Percentiles rank a stretch among this genome's conserved stretches.
Conservation (phyloP, 30 jellyfish, hydroid and myxozoan species). For the Pseudorhiza aurosa region DNA sequence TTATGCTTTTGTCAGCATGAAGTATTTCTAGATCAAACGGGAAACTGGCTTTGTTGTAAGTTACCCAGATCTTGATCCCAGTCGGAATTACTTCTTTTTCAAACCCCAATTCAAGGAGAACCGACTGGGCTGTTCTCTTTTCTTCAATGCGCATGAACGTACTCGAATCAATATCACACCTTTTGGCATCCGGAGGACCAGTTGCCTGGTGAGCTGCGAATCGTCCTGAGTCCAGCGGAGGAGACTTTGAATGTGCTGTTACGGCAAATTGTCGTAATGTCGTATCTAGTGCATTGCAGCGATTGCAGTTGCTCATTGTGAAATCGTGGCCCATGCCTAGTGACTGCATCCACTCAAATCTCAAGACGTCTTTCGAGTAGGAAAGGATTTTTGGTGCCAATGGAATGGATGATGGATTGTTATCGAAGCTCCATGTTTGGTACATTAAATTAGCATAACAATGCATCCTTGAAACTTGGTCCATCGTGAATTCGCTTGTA, state of each 20-base stretch:
- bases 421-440: slow-evolving; percentile 58
- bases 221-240: neutral
- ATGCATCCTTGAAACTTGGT: slow-evolving; percentile 96
- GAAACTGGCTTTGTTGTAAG: slow-evolving; percentile 25
- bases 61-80: slow-evolving; percentile 85
- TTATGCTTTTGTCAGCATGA: slow-evolving; percentile 77
- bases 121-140: neutral
- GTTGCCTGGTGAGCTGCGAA: slow-evolving; percentile 58
- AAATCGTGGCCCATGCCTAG: slow-evolving; percentile 63
- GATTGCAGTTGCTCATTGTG: slow-evolving; percentile 45
- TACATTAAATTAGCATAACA: slow-evolving; percentile 77
- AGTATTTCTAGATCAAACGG: slow-evolving; percentile 63
- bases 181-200: slow-evolving; percentile 92
- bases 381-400: slow-evolving; percentile 77
- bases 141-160: slow-evolving; percentile 57
- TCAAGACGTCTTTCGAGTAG: slow-evolving; percentile 3
- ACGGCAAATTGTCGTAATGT: slow-evolving; percentile 61
- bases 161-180: slow-evolving; percentile 34
- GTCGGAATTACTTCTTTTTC: slow-evolving; percentile 82
- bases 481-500: slow-evolving; percentile 77
- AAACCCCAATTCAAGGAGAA: slow-evolving; percentile 69
- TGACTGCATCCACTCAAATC: slow-evolving; percentile 84
- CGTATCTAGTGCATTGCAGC: slow-evolving; percentile 34
- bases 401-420: slow-evolving; percentile 81
- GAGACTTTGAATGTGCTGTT: slow-evolving; percentile 31